Evolutionary conservation across 2,888 invertebrate genomes (phyloP).

Genomic region (Branchinecta sandiegonensis): DNA sequence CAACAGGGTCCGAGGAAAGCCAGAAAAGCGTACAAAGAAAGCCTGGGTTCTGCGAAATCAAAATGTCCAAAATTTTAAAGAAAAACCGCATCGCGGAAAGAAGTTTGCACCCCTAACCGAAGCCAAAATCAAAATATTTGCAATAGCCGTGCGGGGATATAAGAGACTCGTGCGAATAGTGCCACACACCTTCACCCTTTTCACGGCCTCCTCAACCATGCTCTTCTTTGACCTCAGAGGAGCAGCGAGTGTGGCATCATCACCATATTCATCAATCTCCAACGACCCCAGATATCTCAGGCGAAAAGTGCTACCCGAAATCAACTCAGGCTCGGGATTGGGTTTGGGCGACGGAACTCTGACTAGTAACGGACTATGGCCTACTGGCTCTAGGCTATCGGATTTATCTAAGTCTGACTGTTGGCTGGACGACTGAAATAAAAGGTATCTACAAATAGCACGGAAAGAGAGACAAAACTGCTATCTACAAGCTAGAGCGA

Average conservation of each 20-base stretch:
- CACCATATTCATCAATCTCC: constrained; percentile 54
- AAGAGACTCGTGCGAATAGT: constrained; percentile 24
- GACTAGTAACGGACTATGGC: constrained; percentile 6
- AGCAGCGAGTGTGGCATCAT: constrained; percentile 36
- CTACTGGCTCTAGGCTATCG: constrained; percentile 10
- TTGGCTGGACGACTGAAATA: constrained; percentile 2
- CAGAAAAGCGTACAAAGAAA: no score
- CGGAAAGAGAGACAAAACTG: no score
- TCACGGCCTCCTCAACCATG: constrained; percentile 75
- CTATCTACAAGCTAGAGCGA: no score
- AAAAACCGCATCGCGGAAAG: no score
- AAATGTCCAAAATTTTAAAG: no score
- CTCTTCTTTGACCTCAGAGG: constrained; percentile 68
- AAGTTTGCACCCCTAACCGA: no score
- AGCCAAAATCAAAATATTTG: no score
- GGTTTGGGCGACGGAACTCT: constrained; percentile 12
- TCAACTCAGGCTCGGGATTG: constrained; percentile 18
- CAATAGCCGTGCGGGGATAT: constrained; percentile 10
- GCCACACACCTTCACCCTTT: constrained; percentile 62
- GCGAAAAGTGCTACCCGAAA: constrained; percentile 41
- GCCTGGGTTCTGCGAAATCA: no score
- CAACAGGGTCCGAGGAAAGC: no score
- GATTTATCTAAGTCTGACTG: constrained; percentile 4
- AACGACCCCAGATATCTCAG: constrained; percentile 69
- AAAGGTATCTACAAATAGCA: neutral